A percentile compares a stretch with the other conserved stretches of the same genome.
Evolutionary conservation across 2,888 invertebrate genomes (phyloP).

Genomic region (Dasysyrphus tricinctus): DNA sequence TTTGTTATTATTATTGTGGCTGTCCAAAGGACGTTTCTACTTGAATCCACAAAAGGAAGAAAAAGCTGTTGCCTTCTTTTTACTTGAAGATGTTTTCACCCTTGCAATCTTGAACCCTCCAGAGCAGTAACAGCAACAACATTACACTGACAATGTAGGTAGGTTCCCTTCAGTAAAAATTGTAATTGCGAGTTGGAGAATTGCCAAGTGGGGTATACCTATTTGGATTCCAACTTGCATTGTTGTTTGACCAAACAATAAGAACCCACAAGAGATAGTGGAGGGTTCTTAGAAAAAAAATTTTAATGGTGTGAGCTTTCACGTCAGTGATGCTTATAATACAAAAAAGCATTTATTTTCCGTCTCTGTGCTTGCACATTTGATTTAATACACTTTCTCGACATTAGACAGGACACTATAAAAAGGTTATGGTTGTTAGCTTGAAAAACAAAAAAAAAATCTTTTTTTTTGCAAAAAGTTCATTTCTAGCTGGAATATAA

Average conservation of each 20-base stretch:
- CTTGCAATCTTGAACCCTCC: conserved; percentile 40
- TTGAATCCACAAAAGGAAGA: background rate
- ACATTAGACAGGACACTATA: conserved; percentile 43
- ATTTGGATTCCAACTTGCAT: conserved; percentile 28
- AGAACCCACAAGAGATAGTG: conserved; percentile 13
- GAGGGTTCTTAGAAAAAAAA: background rate
- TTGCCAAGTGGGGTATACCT: conserved; percentile 47
- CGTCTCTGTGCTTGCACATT: conserved; percentile 30
- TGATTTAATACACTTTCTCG: conserved; percentile 46
- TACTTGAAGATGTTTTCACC: conserved; percentile 38
- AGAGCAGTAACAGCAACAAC: background rate
- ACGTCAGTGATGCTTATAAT: conserved; percentile 25
- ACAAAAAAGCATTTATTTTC: conserved; percentile 21
- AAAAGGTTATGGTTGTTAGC: conserved; percentile 56
- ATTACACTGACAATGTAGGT: background rate
- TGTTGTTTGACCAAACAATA: conserved; percentile 42
- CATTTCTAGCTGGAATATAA: conserved; percentile 35
- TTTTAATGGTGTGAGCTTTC: conserved; percentile 33
- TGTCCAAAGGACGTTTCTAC: background rate
- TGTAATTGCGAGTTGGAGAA: conserved; percentile 30
- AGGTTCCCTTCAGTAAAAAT: background rate
- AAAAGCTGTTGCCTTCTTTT: conserved; percentile 32
- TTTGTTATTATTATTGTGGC: background rate
- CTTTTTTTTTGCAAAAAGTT: conserved; percentile 38
- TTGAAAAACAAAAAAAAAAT: conserved; percentile 21